A percentile compares a stretch with the other conserved stretches of the same genome.
Evolutionary conservation across 2,888 invertebrate species (phyloP).

Genomic region (Ochropleura leucogaster): DNA sequence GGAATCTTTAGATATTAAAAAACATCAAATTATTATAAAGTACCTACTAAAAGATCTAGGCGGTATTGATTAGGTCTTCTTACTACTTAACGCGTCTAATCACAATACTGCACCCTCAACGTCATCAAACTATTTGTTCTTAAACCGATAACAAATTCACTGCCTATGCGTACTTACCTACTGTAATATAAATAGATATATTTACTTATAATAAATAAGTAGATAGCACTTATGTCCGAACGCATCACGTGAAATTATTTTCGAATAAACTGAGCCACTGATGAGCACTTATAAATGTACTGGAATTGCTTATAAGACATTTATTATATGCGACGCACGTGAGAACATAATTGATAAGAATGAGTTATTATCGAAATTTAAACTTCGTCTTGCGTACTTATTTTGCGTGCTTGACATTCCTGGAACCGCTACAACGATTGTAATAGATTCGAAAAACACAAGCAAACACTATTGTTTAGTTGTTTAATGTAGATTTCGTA

Average conservation of each 20-base stretch:
- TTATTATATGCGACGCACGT: constrained; percentile 41
- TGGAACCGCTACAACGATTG: neutral
- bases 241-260: constrained; percentile 66
- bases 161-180: constrained; percentile 12
- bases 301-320: constrained; percentile 32
- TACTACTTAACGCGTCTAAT: neutral
- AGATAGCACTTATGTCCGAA: constrained; percentile 7
- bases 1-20: neutral
- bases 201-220: constrained; percentile 13
- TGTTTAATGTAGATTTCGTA: neutral
- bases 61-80: neutral
- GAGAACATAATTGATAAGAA: constrained; percentile 40
- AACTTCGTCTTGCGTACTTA: constrained; percentile 33
- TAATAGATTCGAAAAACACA: neutral
- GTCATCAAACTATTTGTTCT: constrained; percentile 19
- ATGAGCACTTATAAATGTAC: constrained; percentile 49
- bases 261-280: constrained; percentile 56
- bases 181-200: constrained; percentile 2
- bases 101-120: neutral
- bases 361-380: constrained; percentile 37
- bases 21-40: neutral
- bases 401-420: constrained; percentile 39
- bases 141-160: constrained; percentile 27
- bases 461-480: neutral
- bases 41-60: neutral